Evolutionary conservation across 64 coral and sea anemone genomes (phyloP).

Genomic region (Stylophora pistillata): DNA sequence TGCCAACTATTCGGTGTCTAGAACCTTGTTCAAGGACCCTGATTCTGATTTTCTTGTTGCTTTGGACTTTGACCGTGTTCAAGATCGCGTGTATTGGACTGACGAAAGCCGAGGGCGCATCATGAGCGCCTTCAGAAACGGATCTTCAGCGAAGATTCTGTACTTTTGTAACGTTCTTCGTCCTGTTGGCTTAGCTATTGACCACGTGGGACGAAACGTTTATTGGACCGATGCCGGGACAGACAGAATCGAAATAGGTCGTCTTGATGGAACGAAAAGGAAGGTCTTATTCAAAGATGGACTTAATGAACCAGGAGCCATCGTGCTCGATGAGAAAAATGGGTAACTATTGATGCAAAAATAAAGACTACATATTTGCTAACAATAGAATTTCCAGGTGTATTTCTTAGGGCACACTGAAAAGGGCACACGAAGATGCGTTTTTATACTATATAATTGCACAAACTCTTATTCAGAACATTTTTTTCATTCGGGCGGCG

Average conservation of each 20-base stretch:
- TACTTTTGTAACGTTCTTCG: conserved; percentile 3
- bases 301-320: conserved; percentile 69
- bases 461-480: no score
- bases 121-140: conserved; percentile 55
- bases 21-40: conserved; percentile 12
- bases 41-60: conserved; percentile 38
- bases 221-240: conserved; percentile 76
- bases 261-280: conserved; percentile 57
- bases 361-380: no score
- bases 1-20: conserved; percentile 27
- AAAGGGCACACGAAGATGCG: no score
- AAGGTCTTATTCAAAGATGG: conserved; percentile 54
- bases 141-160: conserved; percentile 10
- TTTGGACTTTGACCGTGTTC: conserved; percentile 64
- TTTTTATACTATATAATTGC: no score
- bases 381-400: no score
- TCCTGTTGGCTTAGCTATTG: conserved; percentile 65
- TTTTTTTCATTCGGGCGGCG: no score
- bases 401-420: no score
- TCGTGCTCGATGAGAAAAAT: conserved; percentile 55
- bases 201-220: conserved; percentile 47
- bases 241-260: conserved; percentile 68
- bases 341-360: conserved; percentile 38
- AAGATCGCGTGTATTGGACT: conserved; percentile 65
- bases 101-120: conserved; percentile 51